These are phyloP conservation scores for Caenorhabditis angaria DNA, from an alignment of 2,888 invertebrate genomes.

Conservation along the genomic window DNA sequence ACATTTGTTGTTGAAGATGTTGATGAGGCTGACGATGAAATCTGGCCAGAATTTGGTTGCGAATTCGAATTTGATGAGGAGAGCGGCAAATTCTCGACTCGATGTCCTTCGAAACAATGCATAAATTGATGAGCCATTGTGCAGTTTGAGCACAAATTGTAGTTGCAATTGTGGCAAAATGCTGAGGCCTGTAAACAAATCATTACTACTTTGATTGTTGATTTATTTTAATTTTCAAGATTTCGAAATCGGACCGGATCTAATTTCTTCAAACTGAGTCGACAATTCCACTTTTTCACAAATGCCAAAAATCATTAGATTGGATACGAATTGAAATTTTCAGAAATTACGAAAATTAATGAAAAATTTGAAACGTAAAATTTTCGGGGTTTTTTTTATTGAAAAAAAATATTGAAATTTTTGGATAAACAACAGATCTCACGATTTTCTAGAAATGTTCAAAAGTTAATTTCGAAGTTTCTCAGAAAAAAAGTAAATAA, in stretches of 20 bases:
- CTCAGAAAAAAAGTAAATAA: background rate
- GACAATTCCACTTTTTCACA: no score
- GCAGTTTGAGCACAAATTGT: conserved; percentile 94
- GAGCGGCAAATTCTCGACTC: conserved; percentile 51
- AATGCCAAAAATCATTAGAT: no score
- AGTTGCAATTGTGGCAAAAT: conserved; percentile 82
- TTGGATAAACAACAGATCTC: no score
- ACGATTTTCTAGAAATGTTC: no score
- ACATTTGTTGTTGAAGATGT: conserved; percentile 19
- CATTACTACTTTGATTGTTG: background rate
- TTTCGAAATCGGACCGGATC: no score
- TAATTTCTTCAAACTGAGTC: no score
- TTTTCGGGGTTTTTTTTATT: background rate
- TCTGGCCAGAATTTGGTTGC: background rate
- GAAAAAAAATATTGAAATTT: no score
- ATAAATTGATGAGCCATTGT: conserved; percentile 98
- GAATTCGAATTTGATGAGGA: background rate
- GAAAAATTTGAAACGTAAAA: background rate
- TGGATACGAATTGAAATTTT: no score
- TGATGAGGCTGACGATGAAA: conserved; percentile 31
- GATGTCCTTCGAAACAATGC: conserved; percentile 89
- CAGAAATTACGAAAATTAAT: no score
- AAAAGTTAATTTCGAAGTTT: background rate
- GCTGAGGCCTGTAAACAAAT: conserved; percentile 45
- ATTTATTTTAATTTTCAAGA: no score